Evolutionary conservation across 2,797 vertebrate genomes (phyloP).

Genomic region (Sebastiscus tertius): DNA sequence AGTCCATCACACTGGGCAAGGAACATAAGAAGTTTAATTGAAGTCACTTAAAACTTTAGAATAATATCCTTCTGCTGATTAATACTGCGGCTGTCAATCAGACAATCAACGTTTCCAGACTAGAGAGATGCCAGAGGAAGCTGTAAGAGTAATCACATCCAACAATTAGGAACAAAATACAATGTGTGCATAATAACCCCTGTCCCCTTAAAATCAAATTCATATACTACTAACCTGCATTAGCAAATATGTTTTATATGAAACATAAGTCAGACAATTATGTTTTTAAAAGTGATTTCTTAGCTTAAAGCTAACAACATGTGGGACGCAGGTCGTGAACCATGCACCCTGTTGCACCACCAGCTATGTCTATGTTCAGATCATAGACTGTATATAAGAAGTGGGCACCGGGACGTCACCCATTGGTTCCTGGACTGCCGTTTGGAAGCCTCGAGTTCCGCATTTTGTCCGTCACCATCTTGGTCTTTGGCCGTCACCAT

Average conservation of each 20-base stretch:
- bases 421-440: no score
- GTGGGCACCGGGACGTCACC: no score
- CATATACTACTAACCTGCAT: not conserved
- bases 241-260: not conserved
- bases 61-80: constrained; percentile 22
- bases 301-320: not conserved
- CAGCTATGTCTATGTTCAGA: not conserved
- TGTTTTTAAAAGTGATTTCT: not conserved
- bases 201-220: not conserved
- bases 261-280: not conserved
- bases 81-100: constrained; percentile 7
- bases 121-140: not conserved
- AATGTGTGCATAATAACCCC: not conserved
- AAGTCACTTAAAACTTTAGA: constrained; percentile 14
- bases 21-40: not conserved
- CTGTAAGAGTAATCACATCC: not conserved
- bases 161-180: not conserved
- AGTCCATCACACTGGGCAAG: not conserved
- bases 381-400: no score
- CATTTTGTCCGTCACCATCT: no score
- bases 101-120: not conserved
- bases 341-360: not conserved
- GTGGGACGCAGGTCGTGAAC: not conserved
- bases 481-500: no score
- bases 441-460: no score